phyloP scores from a whole-genome alignment of 2,888 invertebrate genomes.

The Cancer borealis region DNA sequence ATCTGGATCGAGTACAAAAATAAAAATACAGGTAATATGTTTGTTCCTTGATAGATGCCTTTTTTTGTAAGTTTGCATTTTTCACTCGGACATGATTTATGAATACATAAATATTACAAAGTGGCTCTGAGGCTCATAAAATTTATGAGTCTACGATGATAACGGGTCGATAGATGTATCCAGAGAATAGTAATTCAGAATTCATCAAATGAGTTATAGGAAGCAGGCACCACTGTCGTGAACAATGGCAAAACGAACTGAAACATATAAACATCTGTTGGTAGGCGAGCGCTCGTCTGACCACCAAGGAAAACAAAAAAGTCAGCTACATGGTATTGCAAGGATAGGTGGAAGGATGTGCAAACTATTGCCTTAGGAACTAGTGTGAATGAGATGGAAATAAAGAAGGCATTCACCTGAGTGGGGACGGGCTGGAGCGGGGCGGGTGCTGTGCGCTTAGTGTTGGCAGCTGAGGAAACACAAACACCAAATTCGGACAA shows the following conservation, averaged over 20 bases:
- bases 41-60: not conserved
- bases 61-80: not conserved
- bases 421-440: constrained; percentile 65
- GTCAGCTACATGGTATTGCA: not conserved
- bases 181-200: not conserved
- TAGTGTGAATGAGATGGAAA: not conserved
- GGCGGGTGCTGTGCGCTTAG: constrained; percentile 58
- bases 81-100: not conserved
- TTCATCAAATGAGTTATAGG: not conserved
- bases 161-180: not conserved
- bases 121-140: not conserved
- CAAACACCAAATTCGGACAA: constrained; percentile 65
- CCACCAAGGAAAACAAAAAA: not conserved
- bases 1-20: not conserved
- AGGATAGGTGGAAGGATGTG: not conserved
- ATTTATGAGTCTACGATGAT: not conserved
- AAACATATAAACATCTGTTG: not conserved
- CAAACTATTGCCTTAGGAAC: not conserved
- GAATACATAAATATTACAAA: not conserved
- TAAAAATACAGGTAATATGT: too few relatives aligned
- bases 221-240: not conserved
- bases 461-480: constrained; percentile 60
- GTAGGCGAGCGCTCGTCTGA: not conserved
- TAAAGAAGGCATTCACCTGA: constrained; percentile 54
- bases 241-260: not conserved